Percentiles rank a stretch among this genome's conserved stretches.
Evolutionary conservation across 2,888 invertebrate genomes (phyloP).

Genomic region (Monopis laevigella): DNA sequence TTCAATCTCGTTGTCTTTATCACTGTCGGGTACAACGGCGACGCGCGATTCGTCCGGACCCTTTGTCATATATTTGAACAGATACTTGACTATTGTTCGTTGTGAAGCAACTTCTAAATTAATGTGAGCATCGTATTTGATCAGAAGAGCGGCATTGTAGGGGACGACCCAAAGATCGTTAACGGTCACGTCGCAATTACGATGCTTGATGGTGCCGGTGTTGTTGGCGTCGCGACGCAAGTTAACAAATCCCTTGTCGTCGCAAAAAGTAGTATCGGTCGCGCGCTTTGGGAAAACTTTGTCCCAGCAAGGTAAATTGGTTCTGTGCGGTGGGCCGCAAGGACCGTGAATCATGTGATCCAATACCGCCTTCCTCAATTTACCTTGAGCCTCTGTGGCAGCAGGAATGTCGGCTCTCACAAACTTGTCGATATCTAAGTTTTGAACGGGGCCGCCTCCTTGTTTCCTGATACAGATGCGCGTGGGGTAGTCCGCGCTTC

Average conservation of each 20-base stretch:
- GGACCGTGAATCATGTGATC: too few relatives aligned
- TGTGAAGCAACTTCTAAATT: conserved; percentile 6
- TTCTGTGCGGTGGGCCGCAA: too few relatives aligned
- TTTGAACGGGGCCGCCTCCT: conserved; percentile 17
- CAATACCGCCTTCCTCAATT: too few relatives aligned
- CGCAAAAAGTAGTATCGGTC: neutral
- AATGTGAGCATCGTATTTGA: conserved; percentile 14
- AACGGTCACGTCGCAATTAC: neutral
- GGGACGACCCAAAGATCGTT: conserved; percentile 16
- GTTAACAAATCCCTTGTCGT: too few relatives aligned
- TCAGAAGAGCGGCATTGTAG: conserved; percentile 14
- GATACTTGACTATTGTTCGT: too few relatives aligned
- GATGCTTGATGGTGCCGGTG: neutral
- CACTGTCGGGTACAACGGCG: too few relatives aligned
- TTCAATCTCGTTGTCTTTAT: too few relatives aligned
- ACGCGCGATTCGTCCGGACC: too few relatives aligned
- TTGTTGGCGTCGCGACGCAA: neutral
- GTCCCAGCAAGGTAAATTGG: too few relatives aligned
- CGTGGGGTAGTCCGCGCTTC: conserved; percentile 16
- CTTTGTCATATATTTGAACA: too few relatives aligned
- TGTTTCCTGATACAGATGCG: conserved; percentile 16
- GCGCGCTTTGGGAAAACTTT: neutral
- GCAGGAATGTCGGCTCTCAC: conserved; percentile 17
- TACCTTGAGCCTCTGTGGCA: neutral
- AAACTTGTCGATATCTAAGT: conserved; percentile 16